Base-by-base conservation (phyloP, 2,113 vertebrate genomes). In the Ondatra zibethicus region DNA sequence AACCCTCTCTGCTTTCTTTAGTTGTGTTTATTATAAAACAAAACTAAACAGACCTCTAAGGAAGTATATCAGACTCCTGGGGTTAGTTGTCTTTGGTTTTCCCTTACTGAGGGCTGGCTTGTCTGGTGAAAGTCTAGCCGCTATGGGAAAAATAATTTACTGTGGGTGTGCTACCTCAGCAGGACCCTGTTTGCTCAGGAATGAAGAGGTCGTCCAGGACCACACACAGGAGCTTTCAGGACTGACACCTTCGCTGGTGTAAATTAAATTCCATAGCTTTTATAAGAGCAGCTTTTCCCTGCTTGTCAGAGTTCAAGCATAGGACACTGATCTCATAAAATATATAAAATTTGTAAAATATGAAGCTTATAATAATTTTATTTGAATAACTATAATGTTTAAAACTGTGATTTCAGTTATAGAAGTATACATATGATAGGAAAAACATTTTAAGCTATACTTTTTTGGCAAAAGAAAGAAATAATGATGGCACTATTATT, bases 261-360 rank as follows among this genome's bases (percentile, higher is more conserved):
- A 96, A 97, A 96, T 98, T 97, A 97, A 98, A 98, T 96, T 96
- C 96, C 93, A 68, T 82, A 65, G 85, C 82, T 97, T 95, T 96
- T 97, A 95, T 96, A 93, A 95, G 92, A 96, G 42, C 75, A 88
- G 92, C 78, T 72, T 85, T 97, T 94, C 94, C 78, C 63, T 27
- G 29, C 78, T 95, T 95, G 91, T 96, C 87, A 97, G 75, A 47
- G 98, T 98, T 98, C 96, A 98, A 70, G 82, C 72, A 76, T 17
- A 52, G 97, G 96, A 90, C 97, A 96, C 93, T 94, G 70, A 92
- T 94, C 84, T 97, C 84, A 70, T 96, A 94, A 97, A 97, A 92
- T 96, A 93, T 89, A 95, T 86, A 95, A 96, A 95, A 96, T n/a
- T 55, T 82, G 66, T 92, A 94, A 96, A 95, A 95, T 27, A 47